Base-by-base conservation (phyloP, 2,888 invertebrate genomes). In the Diloba caeruleocephala region DNA sequence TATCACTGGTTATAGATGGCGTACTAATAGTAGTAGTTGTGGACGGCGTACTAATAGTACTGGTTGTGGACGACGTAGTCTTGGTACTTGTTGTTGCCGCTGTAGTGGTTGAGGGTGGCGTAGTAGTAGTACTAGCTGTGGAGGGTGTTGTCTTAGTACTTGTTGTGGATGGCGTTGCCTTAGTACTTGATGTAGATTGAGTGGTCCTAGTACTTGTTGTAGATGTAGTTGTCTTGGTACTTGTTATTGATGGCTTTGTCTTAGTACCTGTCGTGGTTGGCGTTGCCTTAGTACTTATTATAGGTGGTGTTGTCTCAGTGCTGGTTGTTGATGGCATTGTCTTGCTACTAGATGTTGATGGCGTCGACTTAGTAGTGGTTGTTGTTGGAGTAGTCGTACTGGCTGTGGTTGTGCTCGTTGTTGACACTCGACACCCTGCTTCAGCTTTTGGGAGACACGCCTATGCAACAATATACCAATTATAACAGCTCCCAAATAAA, bases 311-410 rank as follows among this genome's bases (percentile, higher is more conserved):
- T 2, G 37, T 38, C 15, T 25, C 4, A 2, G 7, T 12, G 4
- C 25, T 23, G 1, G 29, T 31, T 0, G 19, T 25, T 0, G 39
- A 12, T 1, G 29, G 10, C 1, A 28, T 14, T 0, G 25, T 26
- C 5, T 7, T 9, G 0, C 13, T 6, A 0, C 1, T 15, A 1
- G 17, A 44, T 0, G 31, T 15, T 0, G 14, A 6, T 0, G 50
- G 15, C 0, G 42, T 14, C 1, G 32, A 21, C 21, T 12, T n/a
- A 2, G 31, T 21, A 29, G 6, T 21, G 21, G 21, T 21, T 0
- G 15, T 29, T 0, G 23, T 7, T 1, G 38, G n/a, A n/a, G n/a
- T n/a, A n/a, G n/a, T n/a, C n/a, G n/a, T 21, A 29, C 21, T 21
- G 21, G 21, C 7, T 0, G 15, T 29, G 1, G 23, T 7, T 1